Percentiles rank a stretch among this genome's conserved stretches.
These are phyloP conservation scores for Megaceryle torquata DNA, from an alignment of 2,113 vertebrate genomes.

Conservation along the genomic window DNA sequence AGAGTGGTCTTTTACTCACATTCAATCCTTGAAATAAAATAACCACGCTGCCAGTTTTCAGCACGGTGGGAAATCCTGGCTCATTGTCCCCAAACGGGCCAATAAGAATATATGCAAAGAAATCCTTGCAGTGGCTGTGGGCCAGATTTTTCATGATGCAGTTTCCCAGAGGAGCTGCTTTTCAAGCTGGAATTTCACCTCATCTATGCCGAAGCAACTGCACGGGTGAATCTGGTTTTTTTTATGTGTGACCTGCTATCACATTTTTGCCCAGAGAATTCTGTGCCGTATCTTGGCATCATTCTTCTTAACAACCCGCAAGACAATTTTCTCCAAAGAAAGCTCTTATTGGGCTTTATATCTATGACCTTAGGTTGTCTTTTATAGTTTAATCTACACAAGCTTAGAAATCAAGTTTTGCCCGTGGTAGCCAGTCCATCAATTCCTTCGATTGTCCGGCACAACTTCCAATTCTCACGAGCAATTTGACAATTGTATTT, in stretches of 20 bases:
- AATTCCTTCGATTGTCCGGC: conserved; percentile 40
- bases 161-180: not conserved
- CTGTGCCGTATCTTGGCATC: conserved; percentile 44
- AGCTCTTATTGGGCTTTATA: conserved; percentile 52
- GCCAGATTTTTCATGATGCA: conserved; percentile 14
- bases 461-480: conserved; percentile 55
- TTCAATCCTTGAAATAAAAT: not conserved
- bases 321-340: conserved; percentile 52
- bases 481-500: conserved; percentile 62
- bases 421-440: conserved; percentile 36
- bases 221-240: not conserved
- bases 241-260: not conserved
- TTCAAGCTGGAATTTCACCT: conserved; percentile 21
- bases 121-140: not conserved
- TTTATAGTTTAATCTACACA: conserved; percentile 30
- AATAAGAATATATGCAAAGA: conserved; percentile 4
- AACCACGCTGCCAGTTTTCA: not conserved
- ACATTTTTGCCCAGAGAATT: conserved; percentile 14
- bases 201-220: not conserved
- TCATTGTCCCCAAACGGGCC: not conserved
- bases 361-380: conserved; percentile 50
- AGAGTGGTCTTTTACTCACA: not conserved
- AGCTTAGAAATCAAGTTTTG: conserved; percentile 52
- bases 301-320: conserved; percentile 38
- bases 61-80: not conserved